Percentiles rank a stretch among this genome's conserved stretches.
Evolutionary conservation across 2,113 vertebrate species (phyloP).

Genomic region (Rissa tridactyla): DNA sequence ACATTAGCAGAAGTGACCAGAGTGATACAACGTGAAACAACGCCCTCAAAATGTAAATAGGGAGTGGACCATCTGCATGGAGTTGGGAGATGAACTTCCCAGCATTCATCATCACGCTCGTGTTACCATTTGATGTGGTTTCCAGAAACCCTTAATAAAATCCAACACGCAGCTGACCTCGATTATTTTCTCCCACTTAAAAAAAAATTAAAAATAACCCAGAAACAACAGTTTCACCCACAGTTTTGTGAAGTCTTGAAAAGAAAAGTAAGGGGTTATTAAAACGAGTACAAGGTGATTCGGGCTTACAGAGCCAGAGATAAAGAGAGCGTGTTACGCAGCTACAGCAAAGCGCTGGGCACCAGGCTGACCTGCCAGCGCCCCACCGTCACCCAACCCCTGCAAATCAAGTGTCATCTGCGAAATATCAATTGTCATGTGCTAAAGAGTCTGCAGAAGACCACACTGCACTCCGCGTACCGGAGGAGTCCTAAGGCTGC

Average conservation of each 20-base stretch:
- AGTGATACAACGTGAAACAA: rapidly evolving
- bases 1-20: neutral
- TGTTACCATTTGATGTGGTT: neutral
- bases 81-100: neutral
- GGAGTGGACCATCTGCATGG: neutral
- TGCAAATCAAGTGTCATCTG: neutral
- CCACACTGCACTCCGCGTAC: too few species aligned
- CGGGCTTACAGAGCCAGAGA: neutral
- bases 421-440: neutral
- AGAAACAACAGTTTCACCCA: neutral
- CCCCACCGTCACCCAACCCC: neutral
- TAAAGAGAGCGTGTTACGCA: rapidly evolving
- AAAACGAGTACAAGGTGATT: neutral
- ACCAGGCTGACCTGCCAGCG: neutral
- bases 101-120: neutral
- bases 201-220: neutral
- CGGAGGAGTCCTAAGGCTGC: neutral
- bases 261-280: neutral
- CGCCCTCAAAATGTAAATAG: neutral
- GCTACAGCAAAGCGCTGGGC: neutral
- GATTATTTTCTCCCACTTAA: neutral
- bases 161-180: neutral
- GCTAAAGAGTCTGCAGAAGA: neutral
- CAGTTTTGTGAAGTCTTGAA: neutral
- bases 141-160: neutral